Evolutionary conservation across 2,797 vertebrate species (phyloP).

Genomic region (Sciurus carolinensis): DNA sequence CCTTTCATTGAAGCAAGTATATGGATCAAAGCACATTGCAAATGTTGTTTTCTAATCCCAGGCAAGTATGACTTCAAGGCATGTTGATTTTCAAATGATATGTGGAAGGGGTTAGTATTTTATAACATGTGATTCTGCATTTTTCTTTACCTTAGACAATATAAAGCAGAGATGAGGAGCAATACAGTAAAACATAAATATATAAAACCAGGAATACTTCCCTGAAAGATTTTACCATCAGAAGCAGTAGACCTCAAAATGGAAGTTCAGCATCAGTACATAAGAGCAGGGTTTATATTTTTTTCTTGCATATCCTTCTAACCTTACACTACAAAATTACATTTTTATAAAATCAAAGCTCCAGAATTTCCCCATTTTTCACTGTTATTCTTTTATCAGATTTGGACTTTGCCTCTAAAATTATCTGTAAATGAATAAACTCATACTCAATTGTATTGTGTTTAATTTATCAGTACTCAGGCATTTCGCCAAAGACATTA

Average conservation of each 20-base stretch:
- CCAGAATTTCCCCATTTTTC: conserved; percentile 28
- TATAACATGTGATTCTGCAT: not conserved
- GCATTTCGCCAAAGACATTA: conserved; percentile 54
- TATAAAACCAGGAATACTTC: not conserved
- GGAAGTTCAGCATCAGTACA: not conserved
- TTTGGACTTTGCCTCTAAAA: conserved; percentile 65
- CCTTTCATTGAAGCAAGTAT: not conserved
- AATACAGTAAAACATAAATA: not conserved
- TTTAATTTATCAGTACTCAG: conserved; percentile 66
- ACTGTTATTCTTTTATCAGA: not conserved
- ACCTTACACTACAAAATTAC: conserved; percentile 48
- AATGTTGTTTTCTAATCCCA: not conserved
- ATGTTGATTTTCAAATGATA: conserved; percentile 5
- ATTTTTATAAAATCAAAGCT: conserved; percentile 13
- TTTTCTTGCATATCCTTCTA: conserved; percentile 4
- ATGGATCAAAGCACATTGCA: not conserved
- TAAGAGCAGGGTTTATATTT: not conserved
- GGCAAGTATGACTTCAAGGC: not conserved
- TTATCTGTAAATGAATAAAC: conserved; percentile 64
- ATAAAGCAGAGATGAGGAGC: not conserved
- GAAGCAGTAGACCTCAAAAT: conserved; percentile 43
- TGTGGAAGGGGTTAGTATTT: not conserved
- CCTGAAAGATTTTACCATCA: not conserved
- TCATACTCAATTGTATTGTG: conserved; percentile 22
- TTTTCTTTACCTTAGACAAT: not conserved